A percentile compares a stretch with the other conserved stretches of the same genome.
phyloP scores from a whole-genome alignment of 2,888 invertebrate species.

The Pseudeuparius sepicola region DNA sequence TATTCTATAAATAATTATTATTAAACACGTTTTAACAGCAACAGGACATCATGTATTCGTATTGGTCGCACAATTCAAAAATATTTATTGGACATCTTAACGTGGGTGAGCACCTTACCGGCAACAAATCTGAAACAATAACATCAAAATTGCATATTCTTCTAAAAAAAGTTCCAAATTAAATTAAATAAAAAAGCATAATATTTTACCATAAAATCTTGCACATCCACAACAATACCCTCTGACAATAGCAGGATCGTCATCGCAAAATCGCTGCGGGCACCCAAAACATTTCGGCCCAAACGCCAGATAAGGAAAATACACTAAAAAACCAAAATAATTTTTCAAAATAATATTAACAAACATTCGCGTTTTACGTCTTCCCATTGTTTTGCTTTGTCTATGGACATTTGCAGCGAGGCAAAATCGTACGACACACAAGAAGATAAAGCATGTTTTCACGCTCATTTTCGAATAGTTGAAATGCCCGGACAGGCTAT shows the following conservation, averaged over 20 bases:
- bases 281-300: conserved; percentile 48
- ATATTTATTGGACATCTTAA: conserved; percentile 48
- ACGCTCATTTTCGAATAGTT: too few relatives aligned
- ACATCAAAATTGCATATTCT: too few relatives aligned
- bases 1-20: too few relatives aligned
- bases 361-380: too few relatives aligned
- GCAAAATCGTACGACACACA: too few relatives aligned
- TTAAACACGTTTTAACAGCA: conserved; percentile 42
- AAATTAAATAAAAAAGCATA: too few relatives aligned
- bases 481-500: too few relatives aligned
- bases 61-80: conserved; percentile 49
- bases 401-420: too few relatives aligned
- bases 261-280: conserved; percentile 47
- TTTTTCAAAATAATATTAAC: too few relatives aligned
- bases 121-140: conserved; percentile 44
- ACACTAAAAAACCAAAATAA: conserved; percentile 43
- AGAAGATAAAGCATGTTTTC: too few relatives aligned
- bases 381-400: too few relatives aligned
- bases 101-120: conserved; percentile 45
- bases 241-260: conserved; percentile 50
- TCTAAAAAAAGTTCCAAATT: too few relatives aligned
- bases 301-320: conserved; percentile 44
- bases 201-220: conserved; percentile 42
- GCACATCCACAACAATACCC: conserved; percentile 59
- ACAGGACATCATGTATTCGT: conserved; percentile 56